Evolutionary conservation across 2,888 invertebrate species (phyloP).

Genomic region (Andricus quercusramuli): DNA sequence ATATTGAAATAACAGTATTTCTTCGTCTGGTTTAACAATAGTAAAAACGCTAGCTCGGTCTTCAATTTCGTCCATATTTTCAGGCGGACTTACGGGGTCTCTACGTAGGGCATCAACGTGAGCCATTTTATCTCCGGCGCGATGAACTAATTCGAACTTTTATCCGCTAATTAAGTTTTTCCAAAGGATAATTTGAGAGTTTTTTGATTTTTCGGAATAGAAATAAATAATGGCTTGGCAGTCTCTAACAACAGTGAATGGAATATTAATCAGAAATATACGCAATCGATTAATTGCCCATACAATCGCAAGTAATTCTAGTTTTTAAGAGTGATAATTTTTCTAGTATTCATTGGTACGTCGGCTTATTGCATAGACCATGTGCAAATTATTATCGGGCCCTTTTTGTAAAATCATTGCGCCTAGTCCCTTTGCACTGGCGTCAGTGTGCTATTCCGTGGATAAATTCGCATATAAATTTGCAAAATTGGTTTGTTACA

Average conservation of each 20-base stretch:
- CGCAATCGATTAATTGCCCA: slow-evolving; percentile 42
- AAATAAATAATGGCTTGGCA: slow-evolving; percentile 57
- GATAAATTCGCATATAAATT: background rate
- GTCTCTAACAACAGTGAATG: slow-evolving; percentile 58
- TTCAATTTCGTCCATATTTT: too few species aligned
- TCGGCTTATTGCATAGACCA: background rate
- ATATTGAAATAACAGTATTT: too few species aligned
- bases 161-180: too few species aligned
- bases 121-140: too few species aligned
- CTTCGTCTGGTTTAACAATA: too few species aligned
- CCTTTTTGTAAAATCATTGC: slow-evolving; percentile 16
- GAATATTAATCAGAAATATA: slow-evolving; percentile 50
- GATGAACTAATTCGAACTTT: too few species aligned
- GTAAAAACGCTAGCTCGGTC: too few species aligned
- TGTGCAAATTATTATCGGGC: background rate
- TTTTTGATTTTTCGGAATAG: slow-evolving; percentile 49
- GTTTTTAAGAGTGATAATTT: slow-evolving; percentile 2
- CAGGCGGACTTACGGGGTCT: too few species aligned
- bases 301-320: slow-evolving; percentile 13
- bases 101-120: too few species aligned
- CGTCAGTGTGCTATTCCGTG: slow-evolving; percentile 36
- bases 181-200: slow-evolving; percentile 46
- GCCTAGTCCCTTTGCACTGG: background rate
- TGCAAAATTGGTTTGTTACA: too few species aligned
- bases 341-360: background rate